Percentiles rank a stretch among this genome's conserved stretches.
Conservation (phyloP, 2,113 vertebrate genomes). For the Macroglossus sobrinus region DNA sequence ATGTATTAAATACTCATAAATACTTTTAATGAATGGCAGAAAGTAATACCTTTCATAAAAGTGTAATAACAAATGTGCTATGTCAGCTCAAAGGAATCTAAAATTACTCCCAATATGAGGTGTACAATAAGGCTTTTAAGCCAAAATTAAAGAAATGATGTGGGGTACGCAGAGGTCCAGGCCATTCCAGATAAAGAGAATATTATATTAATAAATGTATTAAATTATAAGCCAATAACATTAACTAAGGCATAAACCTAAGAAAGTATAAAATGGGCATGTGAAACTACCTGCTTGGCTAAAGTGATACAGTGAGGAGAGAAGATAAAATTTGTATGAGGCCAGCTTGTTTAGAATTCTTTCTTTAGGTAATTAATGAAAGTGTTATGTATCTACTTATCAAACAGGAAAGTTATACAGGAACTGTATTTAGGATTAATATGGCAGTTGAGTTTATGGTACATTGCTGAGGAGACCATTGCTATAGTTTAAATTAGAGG, state of each 20-base stretch:
- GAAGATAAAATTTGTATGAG: background rate
- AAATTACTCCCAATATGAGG: background rate
- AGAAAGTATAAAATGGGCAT: background rate
- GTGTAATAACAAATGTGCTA: slow-evolving; percentile 26
- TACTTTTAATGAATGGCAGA: slow-evolving; percentile 1
- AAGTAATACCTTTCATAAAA: background rate
- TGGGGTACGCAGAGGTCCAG: background rate
- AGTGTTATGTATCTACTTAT: background rate
- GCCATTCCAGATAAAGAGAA: background rate
- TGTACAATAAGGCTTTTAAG: background rate
- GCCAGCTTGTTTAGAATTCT: background rate
- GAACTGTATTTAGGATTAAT: background rate
- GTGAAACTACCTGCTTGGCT: background rate
- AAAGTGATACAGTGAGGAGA: background rate
- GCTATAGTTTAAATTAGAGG: background rate
- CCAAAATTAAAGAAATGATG: background rate
- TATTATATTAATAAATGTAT: background rate
- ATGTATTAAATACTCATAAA: slow-evolving; percentile 5
- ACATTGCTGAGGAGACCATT: background rate
- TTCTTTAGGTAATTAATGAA: background rate
- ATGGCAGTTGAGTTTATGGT: background rate
- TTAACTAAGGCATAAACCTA: background rate
- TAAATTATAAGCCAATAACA: background rate
- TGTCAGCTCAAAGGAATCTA: background rate
- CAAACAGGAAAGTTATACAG: background rate